Percentiles rank a stretch among this genome's conserved stretches.
phyloP scores from a whole-genome alignment of 1,140 invertebrate species.

The Anoplolepis gracilipes region DNA sequence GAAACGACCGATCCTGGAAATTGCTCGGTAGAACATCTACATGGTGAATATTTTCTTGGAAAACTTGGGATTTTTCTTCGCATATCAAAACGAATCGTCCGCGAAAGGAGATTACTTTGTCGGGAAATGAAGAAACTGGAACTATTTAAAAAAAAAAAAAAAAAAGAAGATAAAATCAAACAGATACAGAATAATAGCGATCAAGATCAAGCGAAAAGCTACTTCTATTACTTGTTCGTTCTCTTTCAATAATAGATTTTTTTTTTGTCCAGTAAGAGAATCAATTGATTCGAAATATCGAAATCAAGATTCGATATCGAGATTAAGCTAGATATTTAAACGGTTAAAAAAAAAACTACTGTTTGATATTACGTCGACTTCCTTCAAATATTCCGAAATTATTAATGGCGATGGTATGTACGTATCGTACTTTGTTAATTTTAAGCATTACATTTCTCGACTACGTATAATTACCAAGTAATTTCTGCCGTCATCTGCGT shows the following conservation, averaged over 20 bases:
- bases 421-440: slow-evolving; percentile 1
- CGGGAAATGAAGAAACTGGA: not conserved
- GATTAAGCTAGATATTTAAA: not conserved
- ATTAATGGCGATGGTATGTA: slow-evolving; percentile 1
- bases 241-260: slow-evolving; percentile 4
- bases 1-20: slow-evolving; percentile 29
- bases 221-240: not conserved
- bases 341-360: not conserved
- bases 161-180: not conserved
- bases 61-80: slow-evolving; percentile 14
- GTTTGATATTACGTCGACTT: not conserved
- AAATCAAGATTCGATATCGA: not conserved
- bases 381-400: not conserved
- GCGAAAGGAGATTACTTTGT: not conserved
- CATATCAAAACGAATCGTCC: not conserved
- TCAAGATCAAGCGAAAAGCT: too few species aligned
- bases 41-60: slow-evolving; percentile 4
- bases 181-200: not conserved
- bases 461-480: slow-evolving; percentile 22
- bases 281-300: not conserved
- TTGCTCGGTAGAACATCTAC: slow-evolving; percentile 17
- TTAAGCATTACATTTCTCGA: not conserved
- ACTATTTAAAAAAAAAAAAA: too few species aligned
- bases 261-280: not conserved
- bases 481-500: slow-evolving; percentile 14